Percentiles rank a stretch among this genome's conserved stretches.
Conservation (phyloP, 2,888 invertebrate genomes). For the Odontocerum albicorne region DNA sequence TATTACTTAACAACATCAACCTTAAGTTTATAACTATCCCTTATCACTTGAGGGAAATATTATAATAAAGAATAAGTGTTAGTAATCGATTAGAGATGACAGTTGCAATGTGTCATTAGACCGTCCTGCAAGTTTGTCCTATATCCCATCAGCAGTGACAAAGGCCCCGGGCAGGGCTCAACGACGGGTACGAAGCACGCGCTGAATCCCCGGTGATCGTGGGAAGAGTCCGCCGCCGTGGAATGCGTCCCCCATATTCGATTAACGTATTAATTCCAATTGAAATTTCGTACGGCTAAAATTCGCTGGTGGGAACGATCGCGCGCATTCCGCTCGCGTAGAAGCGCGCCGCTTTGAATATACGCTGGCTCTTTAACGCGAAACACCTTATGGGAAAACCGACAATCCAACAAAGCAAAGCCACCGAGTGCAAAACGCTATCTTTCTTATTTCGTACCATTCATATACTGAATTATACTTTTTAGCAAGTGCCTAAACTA, state of each 20-base stretch:
- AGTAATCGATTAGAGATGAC: neutral
- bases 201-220: constrained; percentile 43
- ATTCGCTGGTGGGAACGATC: constrained; percentile 31
- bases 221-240: constrained; percentile 57
- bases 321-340: constrained; percentile 36
- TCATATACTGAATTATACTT: neutral
- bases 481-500: constrained; percentile 6
- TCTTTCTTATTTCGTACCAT: neutral
- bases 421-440: neutral
- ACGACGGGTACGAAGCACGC: constrained; percentile 1
- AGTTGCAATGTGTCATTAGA: neutral
- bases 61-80: too few relatives aligned
- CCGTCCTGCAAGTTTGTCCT: neutral
- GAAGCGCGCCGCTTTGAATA: constrained; percentile 35
- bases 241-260: constrained; percentile 58
- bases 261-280: constrained; percentile 56
- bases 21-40: too few relatives aligned
- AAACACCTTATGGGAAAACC: neutral
- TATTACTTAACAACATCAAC: too few relatives aligned
- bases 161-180: neutral
- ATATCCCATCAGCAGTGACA: neutral
- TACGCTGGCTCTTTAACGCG: neutral
- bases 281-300: constrained; percentile 36
- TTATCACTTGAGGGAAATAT: too few relatives aligned
- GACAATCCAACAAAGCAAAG: neutral